Evolutionary conservation across 2,113 vertebrate genomes (phyloP).

Genomic region (Sceloporus tristichus): DNA sequence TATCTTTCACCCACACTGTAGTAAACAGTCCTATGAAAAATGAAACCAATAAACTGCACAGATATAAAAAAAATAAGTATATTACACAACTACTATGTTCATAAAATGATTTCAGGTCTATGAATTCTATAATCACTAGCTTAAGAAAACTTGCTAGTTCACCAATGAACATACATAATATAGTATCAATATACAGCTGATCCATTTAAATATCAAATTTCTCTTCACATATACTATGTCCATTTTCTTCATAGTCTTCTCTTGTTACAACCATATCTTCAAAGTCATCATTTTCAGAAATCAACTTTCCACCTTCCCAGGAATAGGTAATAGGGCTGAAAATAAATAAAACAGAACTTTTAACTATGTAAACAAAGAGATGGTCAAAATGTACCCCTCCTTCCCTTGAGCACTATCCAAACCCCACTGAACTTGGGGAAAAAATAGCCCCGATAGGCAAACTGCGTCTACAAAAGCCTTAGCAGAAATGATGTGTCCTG

Average conservation of each 20-base stretch:
- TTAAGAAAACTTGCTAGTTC: slow-evolving; percentile 40
- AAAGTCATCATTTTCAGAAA: slow-evolving; percentile 95
- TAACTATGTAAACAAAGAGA: background rate
- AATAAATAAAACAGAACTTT: slow-evolving; percentile 41
- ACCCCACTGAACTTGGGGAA: background rate
- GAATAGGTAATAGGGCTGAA: slow-evolving; percentile 92
- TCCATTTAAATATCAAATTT: slow-evolving; percentile 94
- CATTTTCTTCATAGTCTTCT: slow-evolving; percentile 98
- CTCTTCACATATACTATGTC: slow-evolving; percentile 94
- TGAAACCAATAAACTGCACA: slow-evolving; percentile 76
- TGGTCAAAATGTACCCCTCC: background rate
- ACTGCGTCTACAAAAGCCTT: no score
- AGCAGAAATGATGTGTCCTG: no score
- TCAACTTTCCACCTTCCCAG: slow-evolving; percentile 96
- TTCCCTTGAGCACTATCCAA: background rate
- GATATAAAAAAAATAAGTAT: slow-evolving; percentile 35
- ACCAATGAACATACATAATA: slow-evolving; percentile 44
- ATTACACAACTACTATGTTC: background rate
- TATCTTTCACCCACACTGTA: slow-evolving; percentile 84
- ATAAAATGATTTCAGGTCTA: slow-evolving; percentile 50
- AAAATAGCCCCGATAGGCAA: no score
- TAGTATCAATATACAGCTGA: slow-evolving; percentile 38
- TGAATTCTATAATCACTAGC: slow-evolving; percentile 66
- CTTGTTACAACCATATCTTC: slow-evolving; percentile 96
- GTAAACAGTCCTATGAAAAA: slow-evolving; percentile 80